Evolutionary conservation across 2,113 vertebrate genomes (phyloP).

Genomic region (Hippopotamus amphibius): DNA sequence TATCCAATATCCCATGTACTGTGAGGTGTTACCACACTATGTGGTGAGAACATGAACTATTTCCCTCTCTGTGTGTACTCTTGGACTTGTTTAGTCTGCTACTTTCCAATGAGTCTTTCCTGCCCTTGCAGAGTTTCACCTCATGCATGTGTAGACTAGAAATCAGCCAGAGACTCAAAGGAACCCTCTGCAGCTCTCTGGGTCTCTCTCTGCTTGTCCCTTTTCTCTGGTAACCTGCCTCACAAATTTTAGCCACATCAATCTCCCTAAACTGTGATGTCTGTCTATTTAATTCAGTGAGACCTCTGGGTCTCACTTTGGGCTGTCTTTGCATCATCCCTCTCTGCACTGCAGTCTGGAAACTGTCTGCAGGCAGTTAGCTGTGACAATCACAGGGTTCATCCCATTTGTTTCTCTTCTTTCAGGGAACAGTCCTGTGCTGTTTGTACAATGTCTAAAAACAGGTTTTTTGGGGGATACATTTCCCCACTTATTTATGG

Average conservation of each 20-base stretch:
- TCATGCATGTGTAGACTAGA: background rate
- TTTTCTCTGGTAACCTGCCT: background rate
- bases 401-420: background rate
- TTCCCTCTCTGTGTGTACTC: background rate
- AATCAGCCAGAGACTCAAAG: background rate
- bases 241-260: background rate
- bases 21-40: background rate
- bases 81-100: background rate
- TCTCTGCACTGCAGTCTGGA: background rate
- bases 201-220: background rate
- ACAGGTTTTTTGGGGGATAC: background rate
- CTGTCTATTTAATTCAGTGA: background rate
- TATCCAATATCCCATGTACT: background rate
- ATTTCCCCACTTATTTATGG: background rate
- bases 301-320: too few relatives aligned
- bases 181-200: background rate
- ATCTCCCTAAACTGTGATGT: background rate
- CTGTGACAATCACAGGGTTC: background rate
- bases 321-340: background rate
- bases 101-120: background rate
- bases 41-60: background rate
- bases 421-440: background rate
- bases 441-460: background rate
- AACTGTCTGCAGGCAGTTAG: background rate
- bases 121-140: background rate